Evolutionary conservation across 2,113 vertebrate species (phyloP).

Genomic region (Protobothrops flavoviridis): DNA sequence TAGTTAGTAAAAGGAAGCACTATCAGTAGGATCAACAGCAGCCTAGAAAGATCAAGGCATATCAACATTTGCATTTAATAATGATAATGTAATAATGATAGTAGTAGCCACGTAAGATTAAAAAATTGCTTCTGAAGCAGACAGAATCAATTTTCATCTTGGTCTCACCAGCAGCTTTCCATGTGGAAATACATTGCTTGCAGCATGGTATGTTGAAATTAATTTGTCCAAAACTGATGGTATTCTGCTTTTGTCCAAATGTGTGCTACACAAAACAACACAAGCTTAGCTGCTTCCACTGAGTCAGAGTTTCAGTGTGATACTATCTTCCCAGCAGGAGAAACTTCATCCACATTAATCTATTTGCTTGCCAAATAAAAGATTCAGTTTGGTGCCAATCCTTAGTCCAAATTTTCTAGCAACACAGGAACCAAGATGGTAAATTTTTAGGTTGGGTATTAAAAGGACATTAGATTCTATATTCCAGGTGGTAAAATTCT

Average conservation of each 20-base stretch:
- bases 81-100: not conserved
- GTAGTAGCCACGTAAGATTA: not conserved
- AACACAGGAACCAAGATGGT: not conserved
- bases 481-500: not conserved
- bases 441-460: not conserved
- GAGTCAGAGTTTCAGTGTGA: not conserved
- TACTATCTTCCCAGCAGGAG: not conserved
- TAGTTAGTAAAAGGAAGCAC: not conserved
- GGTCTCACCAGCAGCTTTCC: not conserved
- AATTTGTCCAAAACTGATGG: not conserved
- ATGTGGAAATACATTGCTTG: not conserved
- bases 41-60: slow-evolving; percentile 8
- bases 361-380: not conserved
- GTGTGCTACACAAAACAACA: not conserved
- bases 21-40: slow-evolving; percentile 19
- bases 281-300: not conserved
- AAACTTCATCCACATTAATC: not conserved
- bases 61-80: slow-evolving; percentile 27
- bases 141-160: not conserved
- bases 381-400: not conserved
- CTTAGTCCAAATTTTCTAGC: not conserved
- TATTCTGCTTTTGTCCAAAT: not conserved
- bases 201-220: not conserved
- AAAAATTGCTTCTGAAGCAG: not conserved
- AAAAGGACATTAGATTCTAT: not conserved